Evolutionary conservation across 1,140 invertebrate species (phyloP), one percentile per base, ranked within the genome.

Genomic region (Ganaspis sp.): DNA sequence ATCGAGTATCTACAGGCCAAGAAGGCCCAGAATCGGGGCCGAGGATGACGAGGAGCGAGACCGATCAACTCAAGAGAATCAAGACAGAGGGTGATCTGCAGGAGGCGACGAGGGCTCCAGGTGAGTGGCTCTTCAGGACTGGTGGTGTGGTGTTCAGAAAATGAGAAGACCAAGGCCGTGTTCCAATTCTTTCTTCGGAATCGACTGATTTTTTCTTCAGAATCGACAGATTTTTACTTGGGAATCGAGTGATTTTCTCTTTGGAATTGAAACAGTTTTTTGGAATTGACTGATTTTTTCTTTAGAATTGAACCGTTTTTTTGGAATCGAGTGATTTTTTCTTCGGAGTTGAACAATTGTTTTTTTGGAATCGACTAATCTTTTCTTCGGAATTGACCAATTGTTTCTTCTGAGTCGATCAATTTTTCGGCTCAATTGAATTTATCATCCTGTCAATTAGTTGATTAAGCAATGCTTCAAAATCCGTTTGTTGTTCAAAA

Each of bases 111-210:
- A 79, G 69, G 74, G 64, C 78, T 45, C 86, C 89, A 90, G 88
- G 87, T 89, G 88, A 89, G 88, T 89, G 88, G 87, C 87, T 86
- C 84, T 86, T 88, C 81, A 83, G 85, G 80, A 85, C 87, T 84
- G 85, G 83, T 83, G 84, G 82, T 75, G 73, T 81, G 38, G 73
- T 86, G 80, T 88, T 82, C 84, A 84, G 84, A 70, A 87, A 86
- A 78, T 89, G 85, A 87, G 69, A 77, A 19, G 40, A 72, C 69
- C 72, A n/a, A 9, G 78, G 80, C 82, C 82, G 85, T 86, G 85
- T 86, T 86, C 85, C 85, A 84, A 85, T 74, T 69, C 23, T 69
- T 15, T 19, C 29, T 29, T 26, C 29, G 12, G 29, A 69, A 19
- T 70, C 23, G 19, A 70, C 85, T 84, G 83, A 85, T 74, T 69